Evolutionary conservation across 2,888 invertebrate species (phyloP).

Genomic region (Caenorhabditis afra): DNA sequence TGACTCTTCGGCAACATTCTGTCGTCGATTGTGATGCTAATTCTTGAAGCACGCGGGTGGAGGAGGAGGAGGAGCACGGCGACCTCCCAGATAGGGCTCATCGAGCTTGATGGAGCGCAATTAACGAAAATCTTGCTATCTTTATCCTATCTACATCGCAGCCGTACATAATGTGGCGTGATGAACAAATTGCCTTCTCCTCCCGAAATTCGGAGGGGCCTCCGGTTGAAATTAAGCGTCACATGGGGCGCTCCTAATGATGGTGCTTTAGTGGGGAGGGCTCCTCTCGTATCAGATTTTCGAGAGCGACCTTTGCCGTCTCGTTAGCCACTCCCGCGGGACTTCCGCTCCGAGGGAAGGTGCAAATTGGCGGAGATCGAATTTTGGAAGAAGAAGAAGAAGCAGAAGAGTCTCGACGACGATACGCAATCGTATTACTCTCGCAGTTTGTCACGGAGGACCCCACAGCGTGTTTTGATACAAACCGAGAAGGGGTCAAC

Average conservation of each 20-base stretch:
- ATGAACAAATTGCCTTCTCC: conserved; percentile 55
- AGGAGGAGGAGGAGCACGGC: conserved; percentile 5
- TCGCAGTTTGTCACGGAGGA: conserved; percentile 9
- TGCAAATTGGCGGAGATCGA: conserved; percentile 56
- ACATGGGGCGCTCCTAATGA: conserved; percentile 53
- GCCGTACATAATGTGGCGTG: conserved; percentile 58
- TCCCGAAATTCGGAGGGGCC: conserved; percentile 18
- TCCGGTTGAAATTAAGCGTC: conserved; percentile 50
- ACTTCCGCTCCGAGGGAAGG: conserved; percentile 23
- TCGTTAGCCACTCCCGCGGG: conserved; percentile 56
- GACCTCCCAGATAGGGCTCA: conserved; percentile 22
- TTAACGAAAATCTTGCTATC: conserved; percentile 51
- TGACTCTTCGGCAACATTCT: conserved; percentile 26
- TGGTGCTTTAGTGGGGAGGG: conserved; percentile 35
- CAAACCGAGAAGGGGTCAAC: neutral
- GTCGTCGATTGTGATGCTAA: conserved; percentile 51
- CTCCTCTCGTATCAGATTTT: conserved; percentile 51
- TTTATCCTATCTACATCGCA: conserved; percentile 48
- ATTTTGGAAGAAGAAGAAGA: conserved; percentile 31
- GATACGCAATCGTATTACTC: conserved; percentile 45
- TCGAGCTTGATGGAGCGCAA: conserved; percentile 46
- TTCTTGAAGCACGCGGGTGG: too few species aligned
- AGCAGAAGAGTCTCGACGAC: conserved; percentile 6
- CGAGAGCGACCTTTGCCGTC: conserved; percentile 36
- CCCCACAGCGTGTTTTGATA: conserved; percentile 5